A percentile compares a stretch with the other conserved stretches of the same genome.
Conservation (phyloP, 2,113 vertebrate species). For the Tricholaema leucomelas region DNA sequence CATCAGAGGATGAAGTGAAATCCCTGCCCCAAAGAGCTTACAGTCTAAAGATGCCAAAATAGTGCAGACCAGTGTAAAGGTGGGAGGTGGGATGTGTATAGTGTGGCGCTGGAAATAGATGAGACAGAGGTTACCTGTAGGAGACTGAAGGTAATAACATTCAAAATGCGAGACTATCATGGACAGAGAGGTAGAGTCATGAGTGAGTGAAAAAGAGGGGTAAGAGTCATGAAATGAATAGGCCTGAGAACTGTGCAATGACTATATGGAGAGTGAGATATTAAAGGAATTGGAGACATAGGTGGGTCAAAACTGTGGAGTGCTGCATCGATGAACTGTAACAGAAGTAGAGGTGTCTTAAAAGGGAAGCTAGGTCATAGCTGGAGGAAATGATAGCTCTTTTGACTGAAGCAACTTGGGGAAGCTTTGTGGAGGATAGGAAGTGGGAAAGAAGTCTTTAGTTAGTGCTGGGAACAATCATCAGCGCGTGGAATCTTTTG, state of each 20-base stretch:
- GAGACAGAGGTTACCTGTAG: neutral
- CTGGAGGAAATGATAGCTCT: neutral
- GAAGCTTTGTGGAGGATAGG: neutral
- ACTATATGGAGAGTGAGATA: neutral
- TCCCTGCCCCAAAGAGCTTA: conserved; percentile 67
- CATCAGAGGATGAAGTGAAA: conserved; percentile 8
- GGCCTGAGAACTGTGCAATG: neutral
- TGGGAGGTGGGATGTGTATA: neutral
- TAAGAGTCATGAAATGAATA: neutral
- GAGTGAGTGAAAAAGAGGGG: no score
- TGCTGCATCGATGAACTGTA: neutral
- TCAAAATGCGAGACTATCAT: neutral
- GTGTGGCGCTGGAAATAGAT: neutral
- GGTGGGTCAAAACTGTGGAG: neutral
- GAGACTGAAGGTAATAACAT: neutral
- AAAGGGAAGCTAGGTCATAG: conserved; percentile 3
- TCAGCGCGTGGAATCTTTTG: neutral
- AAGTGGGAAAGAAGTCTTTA: neutral
- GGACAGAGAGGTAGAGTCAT: neutral
- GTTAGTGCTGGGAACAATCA: neutral
- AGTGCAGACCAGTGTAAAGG: neutral
- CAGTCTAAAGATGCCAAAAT: conserved; percentile 55
- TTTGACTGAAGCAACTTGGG: conserved; percentile 7
- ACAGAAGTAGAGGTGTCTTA: neutral
- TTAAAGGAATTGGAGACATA: neutral